Base-by-base conservation (phyloP, 2,888 invertebrate species). In the Pollenia amentaria region DNA sequence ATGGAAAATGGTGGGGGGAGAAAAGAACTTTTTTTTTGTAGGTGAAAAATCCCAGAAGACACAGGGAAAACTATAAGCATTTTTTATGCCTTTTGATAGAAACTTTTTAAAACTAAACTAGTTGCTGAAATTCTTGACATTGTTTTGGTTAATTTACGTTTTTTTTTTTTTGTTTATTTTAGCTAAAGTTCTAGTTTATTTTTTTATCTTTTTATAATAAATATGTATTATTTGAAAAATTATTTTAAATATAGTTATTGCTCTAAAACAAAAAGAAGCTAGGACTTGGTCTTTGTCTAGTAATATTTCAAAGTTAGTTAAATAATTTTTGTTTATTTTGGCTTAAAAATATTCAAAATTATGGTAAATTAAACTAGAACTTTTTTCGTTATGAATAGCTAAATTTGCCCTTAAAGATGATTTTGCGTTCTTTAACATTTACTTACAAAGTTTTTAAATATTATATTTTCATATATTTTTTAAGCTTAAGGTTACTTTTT, bases 171-270 rank as follows among this genome's bases (percentile, higher is more conserved):
- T 38, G 55, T 55, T 55, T 67, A 18, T 46, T 62, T 29, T 9
- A 53, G 42, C n/a, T 65, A 55, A 38, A 46, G 14, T 16, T 65
- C 16, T 51, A 65, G 21, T 29, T 55, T 62, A 48, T 16, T 4
- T 14, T 48, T 16, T 14, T 7, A 14, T 48, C 42, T 16, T 14
- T 38, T 46, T 38, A 46, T 14, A 73, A n/a, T n/a, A 42, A 53
- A 67, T 57, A 12, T 44, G 14, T 38, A 16, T 46, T 44, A 55
- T 77, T 57, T 65, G 21, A 16, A 29, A 77, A 77, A 67, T 40
- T 51, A 51, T 51, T 75, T 64, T 42, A 51, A 76, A 21, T 53
- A 64, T 64, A 53, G 64, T 53, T 64, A 53, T 76, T 64, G n/a
- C 2, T 46, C 6, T 1, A 3, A 73, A 40, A 48, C 8, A 29